Percentiles rank a stretch among this genome's conserved stretches.
phyloP scores from a whole-genome alignment of 2,113 vertebrate genomes.

The Coptodon rendalli region DNA sequence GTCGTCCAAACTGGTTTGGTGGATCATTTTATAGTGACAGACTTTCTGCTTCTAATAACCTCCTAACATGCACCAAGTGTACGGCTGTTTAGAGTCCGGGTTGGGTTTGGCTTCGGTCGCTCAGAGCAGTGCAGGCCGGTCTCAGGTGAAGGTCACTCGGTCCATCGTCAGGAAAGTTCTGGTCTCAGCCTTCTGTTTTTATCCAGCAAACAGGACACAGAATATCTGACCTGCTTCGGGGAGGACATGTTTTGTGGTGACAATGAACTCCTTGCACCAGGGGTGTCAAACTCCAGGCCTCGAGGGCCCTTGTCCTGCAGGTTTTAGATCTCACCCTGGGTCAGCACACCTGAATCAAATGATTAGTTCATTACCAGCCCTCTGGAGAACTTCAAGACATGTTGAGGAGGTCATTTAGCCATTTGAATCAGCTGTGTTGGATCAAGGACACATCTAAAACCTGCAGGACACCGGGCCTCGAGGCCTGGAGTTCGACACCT shows the following conservation, averaged over 20 bases:
- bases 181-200: neutral
- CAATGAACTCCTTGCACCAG: neutral
- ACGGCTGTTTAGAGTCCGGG: neutral
- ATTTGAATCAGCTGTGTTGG: rapidly evolving
- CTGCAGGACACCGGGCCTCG: neutral
- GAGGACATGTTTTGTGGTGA: neutral
- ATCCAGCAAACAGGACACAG: neutral
- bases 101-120: neutral
- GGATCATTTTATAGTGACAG: neutral
- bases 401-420: rapidly evolving
- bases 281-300: neutral
- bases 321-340: neutral
- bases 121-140: neutral
- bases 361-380: rapidly evolving
- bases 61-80: neutral
- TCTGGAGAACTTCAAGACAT: rapidly evolving
- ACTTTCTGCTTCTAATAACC: neutral
- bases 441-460: rapidly evolving
- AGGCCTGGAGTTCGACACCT: rapidly evolving
- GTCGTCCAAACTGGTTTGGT: neutral
- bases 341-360: rapidly evolving
- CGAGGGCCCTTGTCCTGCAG: neutral
- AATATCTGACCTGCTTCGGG: neutral
- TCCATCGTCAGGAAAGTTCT: neutral
- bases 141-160: neutral